Evolutionary conservation across 2,113 vertebrate species (phyloP), one percentile per base, ranked within the genome.

Genomic region (Mustelus asterias): DNA sequence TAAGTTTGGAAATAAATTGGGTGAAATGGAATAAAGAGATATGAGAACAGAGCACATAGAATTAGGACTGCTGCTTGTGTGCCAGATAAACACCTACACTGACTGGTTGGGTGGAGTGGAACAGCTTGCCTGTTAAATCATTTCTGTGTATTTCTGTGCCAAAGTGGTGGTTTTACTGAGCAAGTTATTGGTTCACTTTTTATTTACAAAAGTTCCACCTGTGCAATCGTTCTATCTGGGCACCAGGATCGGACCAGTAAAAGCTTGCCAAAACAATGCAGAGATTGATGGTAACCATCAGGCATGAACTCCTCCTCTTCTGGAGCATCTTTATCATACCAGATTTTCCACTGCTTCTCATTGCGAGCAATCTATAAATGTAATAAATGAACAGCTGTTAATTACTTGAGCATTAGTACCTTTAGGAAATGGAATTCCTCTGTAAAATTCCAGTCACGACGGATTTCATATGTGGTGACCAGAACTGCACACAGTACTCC

Each of bases 161-260:
- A 20, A 83, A 22, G n/a, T 83, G 80, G 0, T 41, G 13, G n/a
- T 37, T 37, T 83, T 83, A 83, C n/a, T 54, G 54, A 90, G 13
- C 24, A 24, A 63, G 13, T n/a, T 92, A n/a, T 92, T 29, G 63
- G 18, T n/a, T 5, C 29, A 63, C 11, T 63, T 63, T 14, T 29
- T 60, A 95, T 85, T 83, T 95, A 1, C 88, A 44, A 8, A 41
- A 83, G n/a, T 54, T 33, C 90, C 97, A 99, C 99, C 98, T 99
- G 99, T 95, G 99, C 98, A 14, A 99, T 99, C 89, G 98, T 99
- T 96, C 99, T 98, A 97, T 99, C 99, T 1, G 99, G 99, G 97
- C 99, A 99, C 98, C 99, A 99, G 96, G 98, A 99, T 96, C 99
- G 98, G 96, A 99, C 98, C 69, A 99, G 98, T 48, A 99, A 98